A percentile compares a stretch with the other conserved stretches of the same genome.
phyloP scores from a whole-genome alignment of 1,140 invertebrate species.

The Amphibalanus amphitrite region DNA sequence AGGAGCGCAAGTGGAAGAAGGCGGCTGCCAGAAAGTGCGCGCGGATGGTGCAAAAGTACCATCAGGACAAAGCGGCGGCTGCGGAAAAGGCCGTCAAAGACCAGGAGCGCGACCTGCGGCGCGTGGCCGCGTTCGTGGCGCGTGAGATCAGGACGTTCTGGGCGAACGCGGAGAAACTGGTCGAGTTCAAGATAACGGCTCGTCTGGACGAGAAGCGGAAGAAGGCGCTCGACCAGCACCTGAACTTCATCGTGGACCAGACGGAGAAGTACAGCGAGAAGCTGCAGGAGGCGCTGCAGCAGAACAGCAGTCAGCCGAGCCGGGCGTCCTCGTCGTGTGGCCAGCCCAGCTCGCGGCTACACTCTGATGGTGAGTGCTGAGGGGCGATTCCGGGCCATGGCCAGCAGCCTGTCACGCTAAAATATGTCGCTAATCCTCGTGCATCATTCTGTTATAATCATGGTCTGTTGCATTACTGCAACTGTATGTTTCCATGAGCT shows the following conservation, averaged over 20 bases:
- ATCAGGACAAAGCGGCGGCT: constrained; percentile 78
- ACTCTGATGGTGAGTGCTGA: constrained; percentile 23
- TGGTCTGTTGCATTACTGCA: too few relatives aligned
- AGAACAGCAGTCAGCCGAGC: background rate
- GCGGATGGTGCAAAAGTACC: constrained; percentile 82
- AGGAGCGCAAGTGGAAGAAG: constrained; percentile 96
- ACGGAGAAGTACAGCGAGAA: constrained; percentile 72
- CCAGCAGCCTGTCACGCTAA: too few relatives aligned
- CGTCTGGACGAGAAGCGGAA: constrained; percentile 86
- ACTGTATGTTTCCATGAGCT: too few relatives aligned
- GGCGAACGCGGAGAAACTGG: constrained; percentile 90
- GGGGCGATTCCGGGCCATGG: constrained; percentile 17
- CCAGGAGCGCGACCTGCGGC: constrained; percentile 64
- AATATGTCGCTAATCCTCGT: too few relatives aligned
- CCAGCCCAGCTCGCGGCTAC: too few relatives aligned
- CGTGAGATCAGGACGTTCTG: constrained; percentile 92
- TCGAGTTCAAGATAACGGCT: constrained; percentile 85
- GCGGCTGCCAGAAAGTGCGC: constrained; percentile 72
- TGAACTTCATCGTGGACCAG: constrained; percentile 96
- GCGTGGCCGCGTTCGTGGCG: constrained; percentile 73
- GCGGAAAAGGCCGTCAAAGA: constrained; percentile 80
- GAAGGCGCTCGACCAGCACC: constrained; percentile 86
- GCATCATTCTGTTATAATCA: too few relatives aligned
- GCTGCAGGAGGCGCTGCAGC: background rate
- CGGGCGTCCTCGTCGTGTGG: background rate